These are phyloP conservation scores for Falco naumanni DNA, from an alignment of 2,797 vertebrate species.

Conservation along the genomic window DNA sequence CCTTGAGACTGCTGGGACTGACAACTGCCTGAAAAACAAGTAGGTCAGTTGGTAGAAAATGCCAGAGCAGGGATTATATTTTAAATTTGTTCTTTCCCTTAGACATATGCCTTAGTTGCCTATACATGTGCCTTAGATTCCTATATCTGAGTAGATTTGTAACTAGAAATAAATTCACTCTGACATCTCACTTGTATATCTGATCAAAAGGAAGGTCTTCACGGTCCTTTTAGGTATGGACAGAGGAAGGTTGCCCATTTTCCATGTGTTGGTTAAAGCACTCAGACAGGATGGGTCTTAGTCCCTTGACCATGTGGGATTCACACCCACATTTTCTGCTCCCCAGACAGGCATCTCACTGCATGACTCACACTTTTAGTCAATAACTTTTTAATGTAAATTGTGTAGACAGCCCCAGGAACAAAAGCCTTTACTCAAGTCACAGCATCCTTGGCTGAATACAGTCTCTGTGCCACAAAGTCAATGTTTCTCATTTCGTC, in stretches of 20 bases:
- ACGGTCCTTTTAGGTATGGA: background rate
- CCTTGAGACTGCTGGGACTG: background rate
- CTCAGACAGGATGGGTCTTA: background rate
- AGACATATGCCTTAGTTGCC: background rate
- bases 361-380: background rate
- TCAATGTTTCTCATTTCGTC: background rate
- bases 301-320: accelerated
- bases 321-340: background rate
- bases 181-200: background rate
- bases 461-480: accelerated
- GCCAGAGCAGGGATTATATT: background rate
- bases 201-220: background rate
- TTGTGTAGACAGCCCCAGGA: background rate
- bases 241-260: background rate
- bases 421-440: background rate
- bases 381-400: background rate
- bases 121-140: background rate
- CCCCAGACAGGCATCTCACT: background rate
- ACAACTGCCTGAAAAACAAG: background rate
- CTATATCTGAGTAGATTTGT: background rate
- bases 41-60: background rate
- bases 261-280: background rate
- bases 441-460: background rate
- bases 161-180: background rate
- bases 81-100: background rate